Percentiles rank a stretch among this genome's conserved stretches.
Conservation (phyloP, 37 sponge, comb jelly and placozoan genomes). For the Eunapius fragilis region DNA sequence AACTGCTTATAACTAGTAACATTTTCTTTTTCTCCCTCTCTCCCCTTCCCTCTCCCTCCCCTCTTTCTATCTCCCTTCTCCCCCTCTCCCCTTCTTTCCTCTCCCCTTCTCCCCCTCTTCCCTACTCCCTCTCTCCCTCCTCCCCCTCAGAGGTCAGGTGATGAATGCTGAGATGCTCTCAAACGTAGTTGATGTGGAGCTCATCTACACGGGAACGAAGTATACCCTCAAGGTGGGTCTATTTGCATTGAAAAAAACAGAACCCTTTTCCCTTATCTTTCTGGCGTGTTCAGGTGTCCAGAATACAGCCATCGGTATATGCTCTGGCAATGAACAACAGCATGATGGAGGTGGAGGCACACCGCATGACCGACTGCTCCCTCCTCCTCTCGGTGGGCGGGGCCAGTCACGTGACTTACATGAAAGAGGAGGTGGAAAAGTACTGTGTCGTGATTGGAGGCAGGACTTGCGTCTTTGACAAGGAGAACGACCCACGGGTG, state of each 20-base stretch:
- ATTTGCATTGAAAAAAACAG: neutral
- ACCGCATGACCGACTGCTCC: constrained; percentile 87
- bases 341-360: constrained; percentile 76
- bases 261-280: neutral
- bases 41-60: no score
- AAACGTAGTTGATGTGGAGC: constrained; percentile 89
- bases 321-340: constrained; percentile 84
- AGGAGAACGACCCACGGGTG: constrained; percentile 93
- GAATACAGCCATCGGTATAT: constrained; percentile 53
- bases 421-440: constrained; percentile 90
- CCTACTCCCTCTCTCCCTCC: neutral
- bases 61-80: no score
- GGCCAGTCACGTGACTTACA: constrained; percentile 88
- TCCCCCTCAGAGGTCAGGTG: constrained; percentile 80
- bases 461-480: constrained; percentile 93
- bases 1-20: neutral
- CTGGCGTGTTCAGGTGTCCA: no score
- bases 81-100: neutral
- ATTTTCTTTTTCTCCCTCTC: neutral
- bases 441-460: constrained; percentile 83
- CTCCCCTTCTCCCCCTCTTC: neutral
- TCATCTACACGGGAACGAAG: constrained; percentile 82
- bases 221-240: constrained; percentile 63
- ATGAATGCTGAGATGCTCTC: constrained; percentile 90
- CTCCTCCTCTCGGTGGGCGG: constrained; percentile 82